Evolutionary conservation across 2,113 vertebrate genomes (phyloP), one percentile per base, ranked within the genome.

Genomic region (Poicephalus meyeri): DNA sequence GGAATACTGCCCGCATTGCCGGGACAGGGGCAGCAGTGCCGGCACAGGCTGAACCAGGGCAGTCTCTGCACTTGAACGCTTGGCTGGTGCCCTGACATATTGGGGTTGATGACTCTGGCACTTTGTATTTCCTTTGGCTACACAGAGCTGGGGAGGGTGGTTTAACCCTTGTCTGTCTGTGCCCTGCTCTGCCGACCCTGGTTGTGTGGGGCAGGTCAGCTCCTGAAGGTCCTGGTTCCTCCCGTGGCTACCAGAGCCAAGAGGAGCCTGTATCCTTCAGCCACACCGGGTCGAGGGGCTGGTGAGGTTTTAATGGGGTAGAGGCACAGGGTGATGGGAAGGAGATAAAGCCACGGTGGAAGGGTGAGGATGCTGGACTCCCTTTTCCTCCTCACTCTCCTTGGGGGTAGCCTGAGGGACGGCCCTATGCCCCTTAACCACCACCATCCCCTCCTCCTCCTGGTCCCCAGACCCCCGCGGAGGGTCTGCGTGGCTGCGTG

Each of bases 81-180:
- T 95, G 96, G 93, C 92, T 79, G 91, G 70, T 5, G 56, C 73
- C 93, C 88, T 93, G 96, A 97, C 95, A 95, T 93, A 97, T 95
- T 95, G 93, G 84, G 94, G 94, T 87, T 97, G 97, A 95, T 86
- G 95, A 84, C 93, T 94, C 82, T 91, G 91, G 96, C 77, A 50
- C 87, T 94, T 88, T 23, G 24, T 53, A 16, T 96, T 85, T 87
- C 96, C 95, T 96, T 95, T 81, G 96, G 95, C 95, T 96, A 91
- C 95, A 76, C 3, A 72, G 29, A 18, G 73, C 76, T 29, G 55
- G 77, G 55, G 73, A 77, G 92, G 90, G 80, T 7, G n/a, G 10
- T 89, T 97, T 98, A 97, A 97, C 96, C 91, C 92, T 53, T 93
- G 89, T 86, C 50, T 97, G 85, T 61, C 89, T 19, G 3, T 7